Base-by-base conservation (phyloP, 2,113 vertebrate genomes). In the Eretmochelys imbricata region DNA sequence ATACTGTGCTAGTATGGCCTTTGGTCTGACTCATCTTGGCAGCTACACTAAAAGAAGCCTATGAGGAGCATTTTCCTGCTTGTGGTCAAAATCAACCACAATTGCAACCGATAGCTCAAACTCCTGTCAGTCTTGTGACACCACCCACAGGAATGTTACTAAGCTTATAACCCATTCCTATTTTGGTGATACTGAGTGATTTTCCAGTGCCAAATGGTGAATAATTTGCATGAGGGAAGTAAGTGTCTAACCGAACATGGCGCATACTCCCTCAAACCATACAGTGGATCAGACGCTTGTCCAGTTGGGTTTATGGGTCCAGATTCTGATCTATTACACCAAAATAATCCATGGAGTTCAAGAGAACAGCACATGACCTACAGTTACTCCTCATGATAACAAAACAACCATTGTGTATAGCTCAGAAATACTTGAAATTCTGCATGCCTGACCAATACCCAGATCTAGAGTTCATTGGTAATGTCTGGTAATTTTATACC, bases 181-280 rank as follows among this genome's bases (percentile, higher is more conserved):
- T 48, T 69, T 95, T 85, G 76, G 24, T 87, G 80, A 84, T 57
- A 4, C 90, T 82, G 42, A 59, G 42, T 81, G 6, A 35, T 92
- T 89, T 48, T 90, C 69, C 89, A 72, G 19, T 91, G 38, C 49
- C 93, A 85, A n/a, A 85, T 24, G 53, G 27, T 90, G 48, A 9
- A 80, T 84, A 84, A 85, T 80, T 88, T 62, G 42, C 35, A 53
- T 27, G 50, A 72, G 55, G 83, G 80, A 54, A 53, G 38, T 12
- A 55, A 10, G 3, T 50, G 8, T 79, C 48, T n/a, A 88, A 79
- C 80, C 57, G 1, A 78, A 76, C 31, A 54, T 87, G 25, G 65
- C 22, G 14, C 13, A 24, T 78, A 5, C 42, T 48, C 42, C 42
- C 42, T 29, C 69, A 35, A 48, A 78, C 42, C 12, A 7, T 80